Evolutionary conservation across 2,888 invertebrate species (phyloP), one percentile per base, ranked within the genome.

Genomic region (Heterodera filipjevi): DNA sequence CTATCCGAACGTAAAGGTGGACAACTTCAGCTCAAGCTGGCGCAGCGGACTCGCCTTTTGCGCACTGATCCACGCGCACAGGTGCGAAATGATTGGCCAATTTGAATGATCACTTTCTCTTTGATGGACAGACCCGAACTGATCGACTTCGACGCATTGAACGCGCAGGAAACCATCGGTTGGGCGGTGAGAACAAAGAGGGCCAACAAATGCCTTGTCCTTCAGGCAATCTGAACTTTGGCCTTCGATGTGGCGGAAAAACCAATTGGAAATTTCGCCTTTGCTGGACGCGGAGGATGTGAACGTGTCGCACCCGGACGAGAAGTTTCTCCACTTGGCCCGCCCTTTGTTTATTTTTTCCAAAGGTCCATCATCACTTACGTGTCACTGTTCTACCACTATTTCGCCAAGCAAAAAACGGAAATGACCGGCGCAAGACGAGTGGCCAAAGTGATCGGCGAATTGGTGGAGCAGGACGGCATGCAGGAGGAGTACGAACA

Each of bases 331-430:
- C 12, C 30, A 16, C 19, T 27, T n/a, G 32, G 3, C 10, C 16
- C 1, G 30, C 33, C 32, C 19, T 32, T 59, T 10, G 27, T 27
- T 59, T 59, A 19, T 6, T 6, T 22, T 6, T 22, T 35, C 68
- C 8, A 68, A 68, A 68, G 68, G 10, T 66, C 96, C 49, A 95
- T 99, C 89, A 95, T 99, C 92, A 99, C 98, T 33, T 99, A 99
- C 90, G 96, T 99, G 59, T 97, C 98, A 2, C 95, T 96, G 27
- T 98, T 97, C 91, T 99, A 99, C 91, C 98, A 99, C 91, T 96
- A 97, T 79, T 99, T 99, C 92, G 97, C 98, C 70, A 93, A 96
- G 85, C 96, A 98, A 95, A 98, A 97, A 92, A 96, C 95, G 89
- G 98, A 98, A 90, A 94, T 95, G 92, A 98, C 97, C 90, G 96